phyloP scores from a whole-genome alignment of 2,888 invertebrate genomes.

The Piscicola geometra region DNA sequence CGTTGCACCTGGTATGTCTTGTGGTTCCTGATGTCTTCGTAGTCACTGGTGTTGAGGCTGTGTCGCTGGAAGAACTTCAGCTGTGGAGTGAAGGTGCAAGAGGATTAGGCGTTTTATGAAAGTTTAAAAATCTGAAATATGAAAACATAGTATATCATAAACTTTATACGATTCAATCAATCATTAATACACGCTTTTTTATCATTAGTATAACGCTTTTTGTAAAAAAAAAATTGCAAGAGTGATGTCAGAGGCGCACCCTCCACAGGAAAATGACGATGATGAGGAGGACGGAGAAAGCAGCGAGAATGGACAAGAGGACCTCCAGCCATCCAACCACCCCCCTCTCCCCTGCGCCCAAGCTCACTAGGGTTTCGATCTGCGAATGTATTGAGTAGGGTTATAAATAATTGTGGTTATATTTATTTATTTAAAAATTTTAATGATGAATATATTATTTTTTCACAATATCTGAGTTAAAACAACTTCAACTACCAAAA shows the following conservation, averaged over 20 bases:
- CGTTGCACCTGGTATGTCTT: background rate
- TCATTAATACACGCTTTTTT: background rate
- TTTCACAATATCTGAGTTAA: no score
- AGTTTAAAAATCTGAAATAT: background rate
- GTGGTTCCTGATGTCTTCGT: constrained; percentile 3
- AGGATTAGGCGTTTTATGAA: background rate
- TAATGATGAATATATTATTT: no score
- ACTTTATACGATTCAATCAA: background rate
- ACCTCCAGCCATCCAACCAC: background rate
- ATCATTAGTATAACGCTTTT: no score
- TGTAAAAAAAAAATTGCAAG: no score
- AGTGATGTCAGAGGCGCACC: background rate
- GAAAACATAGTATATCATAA: background rate
- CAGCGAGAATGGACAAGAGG: background rate
- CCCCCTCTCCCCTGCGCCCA: background rate
- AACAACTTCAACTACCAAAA: no score
- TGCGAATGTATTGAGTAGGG: no score
- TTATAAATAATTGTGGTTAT: no score
- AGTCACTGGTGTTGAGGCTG: background rate
- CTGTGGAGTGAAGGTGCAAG: no score
- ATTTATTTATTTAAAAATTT: no score
- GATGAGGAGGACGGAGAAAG: background rate
- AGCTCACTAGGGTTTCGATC: constrained; percentile 2
- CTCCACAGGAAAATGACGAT: background rate
- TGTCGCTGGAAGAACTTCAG: background rate